A percentile compares a stretch with the other conserved stretches of the same genome.
phyloP scores from a whole-genome alignment of 2,113 vertebrate species.

The Myotis brandtii region DNA sequence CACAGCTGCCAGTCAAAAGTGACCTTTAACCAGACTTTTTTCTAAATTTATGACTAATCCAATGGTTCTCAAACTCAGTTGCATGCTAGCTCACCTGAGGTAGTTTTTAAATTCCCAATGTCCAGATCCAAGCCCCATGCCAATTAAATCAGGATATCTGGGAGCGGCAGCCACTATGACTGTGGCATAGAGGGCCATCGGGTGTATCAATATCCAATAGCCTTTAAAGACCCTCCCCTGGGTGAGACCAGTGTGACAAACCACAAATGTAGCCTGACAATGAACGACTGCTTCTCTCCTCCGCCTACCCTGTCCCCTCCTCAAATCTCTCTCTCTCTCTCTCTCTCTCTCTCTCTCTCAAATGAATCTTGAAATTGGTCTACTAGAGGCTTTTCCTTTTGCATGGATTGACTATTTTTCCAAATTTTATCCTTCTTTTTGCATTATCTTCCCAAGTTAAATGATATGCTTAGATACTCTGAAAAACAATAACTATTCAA shows the following conservation, averaged over 20 bases:
- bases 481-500: slow-evolving; percentile 37
- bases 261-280: not conserved
- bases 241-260: not conserved
- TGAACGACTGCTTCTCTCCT: not conserved
- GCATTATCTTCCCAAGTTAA: slow-evolving; percentile 41
- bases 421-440: not conserved
- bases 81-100: not conserved
- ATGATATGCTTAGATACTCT: slow-evolving; percentile 53
- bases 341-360: not conserved
- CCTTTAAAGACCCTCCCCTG: not conserved
- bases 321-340: too few species aligned
- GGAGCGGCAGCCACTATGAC: not conserved
- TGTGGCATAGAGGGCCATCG: too few species aligned
- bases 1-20: slow-evolving; percentile 38
- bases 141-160: not conserved
- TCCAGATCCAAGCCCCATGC: not conserved
- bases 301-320: not conserved
- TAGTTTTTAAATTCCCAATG: not conserved
- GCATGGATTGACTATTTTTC: not conserved
- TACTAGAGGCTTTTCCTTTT: not conserved
- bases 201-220: not conserved
- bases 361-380: not conserved
- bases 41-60: slow-evolving; percentile 4
- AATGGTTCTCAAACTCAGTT: slow-evolving; percentile 10
- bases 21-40: slow-evolving; percentile 42